Base-by-base conservation (phyloP, 2,113 vertebrate genomes). In the Oostethus manadensis region DNA sequence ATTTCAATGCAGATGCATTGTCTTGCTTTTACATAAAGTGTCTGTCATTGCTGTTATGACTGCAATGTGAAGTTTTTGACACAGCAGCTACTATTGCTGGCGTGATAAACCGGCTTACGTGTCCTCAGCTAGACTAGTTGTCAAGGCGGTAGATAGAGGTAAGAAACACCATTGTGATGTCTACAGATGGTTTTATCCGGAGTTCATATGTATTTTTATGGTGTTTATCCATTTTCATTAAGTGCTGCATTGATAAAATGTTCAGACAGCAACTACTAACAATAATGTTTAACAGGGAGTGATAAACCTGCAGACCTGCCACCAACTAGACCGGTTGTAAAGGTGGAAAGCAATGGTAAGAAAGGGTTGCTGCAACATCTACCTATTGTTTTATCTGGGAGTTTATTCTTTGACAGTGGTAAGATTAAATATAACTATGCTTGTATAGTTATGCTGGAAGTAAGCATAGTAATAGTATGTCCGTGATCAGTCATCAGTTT, bases 271-370 rank as follows among this genome's bases (percentile, higher is more conserved):
- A 49, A 38, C 8, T 49, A 55, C 42, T 66, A 26, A 77, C 51
- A 53, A 53, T 26, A 9, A 26, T 53, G 26, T 54, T 38, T 11
- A 38, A 54, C 51, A 54, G 51, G 51, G 11, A 54, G 10, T 7
- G 10, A 35, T 54, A 18, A 49, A 40, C 56, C 20, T 15, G 15
- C 45, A 21, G 23, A 40, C 40, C 56, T 38, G 57, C 17, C 17
- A 9, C 29, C 10, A 18, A 26, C 51, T 51, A 33, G 23, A 51
- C 11, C 38, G 40, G 13, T 6, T 43, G 55, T 7, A 26, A 61
- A 71, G 58, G 54, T 17, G 29, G 22, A 4, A 54, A 56, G 8
- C 4, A 33, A 17, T 20, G 68, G 78, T 79, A 66, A 72, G 67
- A 77, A 38, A 56, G 6, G 45, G 3, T 14, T 58, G 13, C 44